phyloP scores from a whole-genome alignment of 2,888 invertebrate species.

The Caenorhabditis sulstoni region DNA sequence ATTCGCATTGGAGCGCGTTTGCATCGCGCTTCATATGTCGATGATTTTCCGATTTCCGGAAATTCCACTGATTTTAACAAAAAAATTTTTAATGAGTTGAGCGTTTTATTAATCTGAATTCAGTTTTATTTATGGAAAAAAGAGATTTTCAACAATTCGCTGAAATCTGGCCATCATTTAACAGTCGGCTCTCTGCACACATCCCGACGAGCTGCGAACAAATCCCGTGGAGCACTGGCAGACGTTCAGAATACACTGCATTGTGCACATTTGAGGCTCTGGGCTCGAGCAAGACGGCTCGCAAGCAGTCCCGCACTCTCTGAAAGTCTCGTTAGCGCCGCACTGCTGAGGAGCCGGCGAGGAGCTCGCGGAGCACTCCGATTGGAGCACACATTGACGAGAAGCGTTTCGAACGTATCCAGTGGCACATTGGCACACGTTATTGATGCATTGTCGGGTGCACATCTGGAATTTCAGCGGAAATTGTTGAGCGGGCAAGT shows the following conservation, averaged over 20 bases:
- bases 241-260: constrained; percentile 44
- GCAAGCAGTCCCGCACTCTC: constrained; percentile 27
- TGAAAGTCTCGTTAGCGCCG: constrained; percentile 37
- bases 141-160: constrained; percentile 3
- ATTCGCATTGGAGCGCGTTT: constrained; percentile 19
- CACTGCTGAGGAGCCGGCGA: constrained; percentile 21
- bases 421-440: constrained; percentile 34
- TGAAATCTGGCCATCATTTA: constrained; percentile 1
- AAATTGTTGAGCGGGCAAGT: neutral
- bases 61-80: neutral
- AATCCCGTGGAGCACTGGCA: constrained; percentile 43
- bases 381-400: constrained; percentile 19
- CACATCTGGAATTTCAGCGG: constrained; percentile 18
- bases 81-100: constrained; percentile 1
- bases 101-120: neutral
- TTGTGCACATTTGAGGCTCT: constrained; percentile 21
- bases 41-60: constrained; percentile 1
- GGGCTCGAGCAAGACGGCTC: constrained; percentile 37
- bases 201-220: constrained; percentile 37
- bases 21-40: neutral
- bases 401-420: constrained; percentile 28
- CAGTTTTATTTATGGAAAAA: too few relatives aligned
- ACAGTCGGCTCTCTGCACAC: constrained; percentile 17
- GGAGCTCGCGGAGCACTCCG: constrained; percentile 21
- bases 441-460: constrained; percentile 37